phyloP scores from a whole-genome alignment of 2,888 invertebrate genomes.

The Phania funesta region DNA sequence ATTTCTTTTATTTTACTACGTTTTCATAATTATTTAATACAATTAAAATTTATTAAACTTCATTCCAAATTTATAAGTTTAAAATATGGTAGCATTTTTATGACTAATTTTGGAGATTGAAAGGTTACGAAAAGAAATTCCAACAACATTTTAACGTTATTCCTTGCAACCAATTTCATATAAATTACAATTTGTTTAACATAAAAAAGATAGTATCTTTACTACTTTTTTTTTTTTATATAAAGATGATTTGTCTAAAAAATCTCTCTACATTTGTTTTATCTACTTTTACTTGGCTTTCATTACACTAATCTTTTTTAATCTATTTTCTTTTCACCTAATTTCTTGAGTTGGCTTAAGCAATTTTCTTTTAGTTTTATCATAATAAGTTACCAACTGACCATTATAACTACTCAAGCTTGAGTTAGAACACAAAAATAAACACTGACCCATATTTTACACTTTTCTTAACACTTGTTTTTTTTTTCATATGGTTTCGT shows the following conservation, averaged over 20 bases:
- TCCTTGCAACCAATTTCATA: no score
- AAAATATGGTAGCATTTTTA: no score
- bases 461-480: conserved; percentile 32
- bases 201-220: no score
- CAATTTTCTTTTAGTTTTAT: conserved; percentile 13
- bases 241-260: not conserved
- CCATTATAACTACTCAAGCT: conserved; percentile 46
- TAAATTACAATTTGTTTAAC: no score
- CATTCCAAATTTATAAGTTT: no score
- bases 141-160: no score
- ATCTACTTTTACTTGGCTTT: not conserved
- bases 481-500: conserved; percentile 6
- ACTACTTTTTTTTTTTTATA: not conserved
- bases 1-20: no score
- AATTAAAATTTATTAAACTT: no score
- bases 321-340: conserved; percentile 34
- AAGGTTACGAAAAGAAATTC: no score
- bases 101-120: no score
- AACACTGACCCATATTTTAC: conserved; percentile 59
- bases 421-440: conserved; percentile 24
- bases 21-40: no score
- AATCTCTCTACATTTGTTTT: not conserved
- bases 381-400: conserved; percentile 12
- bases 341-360: not conserved
- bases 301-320: not conserved